Evolutionary conservation across 2,888 invertebrate genomes (phyloP), one percentile per base, ranked within the genome.

Genomic region (Isoperla grammatica): DNA sequence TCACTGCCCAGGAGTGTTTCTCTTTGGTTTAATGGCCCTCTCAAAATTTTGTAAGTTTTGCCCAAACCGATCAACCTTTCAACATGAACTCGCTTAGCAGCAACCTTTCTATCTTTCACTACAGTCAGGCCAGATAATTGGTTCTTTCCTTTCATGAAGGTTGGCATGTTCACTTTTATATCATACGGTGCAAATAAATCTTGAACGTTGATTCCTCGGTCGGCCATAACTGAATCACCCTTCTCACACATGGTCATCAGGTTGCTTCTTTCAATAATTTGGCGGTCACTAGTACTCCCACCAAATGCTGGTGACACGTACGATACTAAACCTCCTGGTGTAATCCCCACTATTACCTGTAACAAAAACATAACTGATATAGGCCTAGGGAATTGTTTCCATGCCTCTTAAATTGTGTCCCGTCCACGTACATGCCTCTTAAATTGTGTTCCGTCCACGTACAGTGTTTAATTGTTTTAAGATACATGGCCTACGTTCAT

Each of bases 201-300:
- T 57, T 68, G 66, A 8, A 68, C 56, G 23, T 39, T 46, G 13
- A 68, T 66, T 9, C 67, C 66, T 22, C 65, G 62, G 59, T 68
- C 67, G 11, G 66, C 65, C 63, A 66, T 67, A n/a, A 67, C 54
- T 19, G 22, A 35, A 15, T 68, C 67, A 13, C 64, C 64, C 37
- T 50, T 46, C 20, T 65, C 49, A 65, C 64, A 67, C 23, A 61
- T 58, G 4, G 40, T 43, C 2, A 57, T 12, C 19, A 68, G 42
- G 42, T 63, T 46, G 17, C 56, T 57, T 49, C 67, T 54, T 50
- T 68, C 68, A 4, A 68, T 59, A 20, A 69, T 68, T 58, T 67
- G 64, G 37, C 65, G 48, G 46, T 68, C 67, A 60, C 65, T 67
- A 1, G 50, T 35, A 11, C 60, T 59, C n/a, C 67, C 67, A 3